phyloP scores from a whole-genome alignment of 1,140 invertebrate species.

The Oreohelix idahoensis region DNA sequence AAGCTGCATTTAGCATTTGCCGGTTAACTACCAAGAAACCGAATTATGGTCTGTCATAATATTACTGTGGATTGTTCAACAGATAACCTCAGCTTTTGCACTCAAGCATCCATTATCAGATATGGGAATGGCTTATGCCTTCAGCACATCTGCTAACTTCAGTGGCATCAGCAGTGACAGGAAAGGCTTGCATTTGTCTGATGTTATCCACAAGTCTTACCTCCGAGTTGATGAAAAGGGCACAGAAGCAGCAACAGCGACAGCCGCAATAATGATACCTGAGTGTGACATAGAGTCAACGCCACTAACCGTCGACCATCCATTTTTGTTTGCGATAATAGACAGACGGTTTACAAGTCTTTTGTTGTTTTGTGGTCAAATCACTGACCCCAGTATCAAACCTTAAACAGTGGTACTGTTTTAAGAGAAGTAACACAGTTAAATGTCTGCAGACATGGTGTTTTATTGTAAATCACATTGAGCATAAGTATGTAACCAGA shows the following conservation, averaged over 20 bases:
- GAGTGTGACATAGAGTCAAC: not conserved
- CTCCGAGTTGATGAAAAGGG: not conserved
- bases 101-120: conserved; percentile 7
- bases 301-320: not conserved
- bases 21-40: too few relatives aligned
- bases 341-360: not conserved
- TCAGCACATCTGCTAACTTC: conserved; percentile 12
- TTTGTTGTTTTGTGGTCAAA: not conserved
- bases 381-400: not conserved
- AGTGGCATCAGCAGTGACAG: not conserved
- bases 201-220: not conserved
- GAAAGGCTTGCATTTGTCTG: not conserved
- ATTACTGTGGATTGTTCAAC: not conserved
- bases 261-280: not conserved
- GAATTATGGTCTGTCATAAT: not conserved
- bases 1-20: too few relatives aligned
- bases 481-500: too few relatives aligned
- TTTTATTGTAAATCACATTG: too few relatives aligned
- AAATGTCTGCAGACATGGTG: too few relatives aligned
- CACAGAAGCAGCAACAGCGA: conserved; percentile 9
- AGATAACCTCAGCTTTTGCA: not conserved
- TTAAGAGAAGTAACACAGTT: too few relatives aligned
- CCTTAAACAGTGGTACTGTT: too few relatives aligned
- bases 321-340: not conserved
- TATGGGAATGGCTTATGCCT: conserved; percentile 7